Conservation (phyloP, 2,113 vertebrate species). For the Plecotus auritus region DNA sequence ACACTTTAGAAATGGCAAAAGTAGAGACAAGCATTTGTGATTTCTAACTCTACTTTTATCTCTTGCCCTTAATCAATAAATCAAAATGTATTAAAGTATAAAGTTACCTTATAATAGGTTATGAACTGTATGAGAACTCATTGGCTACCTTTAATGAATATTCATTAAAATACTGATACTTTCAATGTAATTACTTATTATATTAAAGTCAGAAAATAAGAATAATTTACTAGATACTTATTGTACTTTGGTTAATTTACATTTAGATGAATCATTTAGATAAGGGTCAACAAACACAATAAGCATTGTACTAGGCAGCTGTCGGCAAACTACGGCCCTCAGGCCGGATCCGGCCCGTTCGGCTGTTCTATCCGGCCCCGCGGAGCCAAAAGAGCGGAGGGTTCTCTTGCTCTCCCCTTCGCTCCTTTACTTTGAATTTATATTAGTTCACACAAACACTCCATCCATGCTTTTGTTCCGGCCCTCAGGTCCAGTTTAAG, state of each 20-base stretch:
- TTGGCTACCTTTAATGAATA: background rate
- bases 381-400: too few relatives aligned
- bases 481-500: too few relatives aligned
- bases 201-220: background rate
- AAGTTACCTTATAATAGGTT: background rate
- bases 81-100: background rate
- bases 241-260: background rate
- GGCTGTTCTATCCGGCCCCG: too few relatives aligned
- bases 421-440: too few relatives aligned
- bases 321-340: too few relatives aligned
- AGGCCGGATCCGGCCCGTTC: too few relatives aligned
- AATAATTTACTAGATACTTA: background rate
- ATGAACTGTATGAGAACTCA: background rate
- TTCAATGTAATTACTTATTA: background rate
- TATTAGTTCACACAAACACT: too few relatives aligned
- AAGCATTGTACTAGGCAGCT: background rate
- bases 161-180: background rate
- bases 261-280: background rate
- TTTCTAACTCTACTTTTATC: background rate
- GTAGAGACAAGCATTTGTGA: background rate
- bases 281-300: background rate
- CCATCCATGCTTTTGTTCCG: too few relatives aligned
- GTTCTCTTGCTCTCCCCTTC: too few relatives aligned
- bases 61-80: background rate
- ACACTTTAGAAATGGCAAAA: constrained; percentile 23